A percentile compares a stretch with the other conserved stretches of the same genome.
Evolutionary conservation across 2,797 vertebrate genomes (phyloP).

Genomic region (Anas georgica): DNA sequence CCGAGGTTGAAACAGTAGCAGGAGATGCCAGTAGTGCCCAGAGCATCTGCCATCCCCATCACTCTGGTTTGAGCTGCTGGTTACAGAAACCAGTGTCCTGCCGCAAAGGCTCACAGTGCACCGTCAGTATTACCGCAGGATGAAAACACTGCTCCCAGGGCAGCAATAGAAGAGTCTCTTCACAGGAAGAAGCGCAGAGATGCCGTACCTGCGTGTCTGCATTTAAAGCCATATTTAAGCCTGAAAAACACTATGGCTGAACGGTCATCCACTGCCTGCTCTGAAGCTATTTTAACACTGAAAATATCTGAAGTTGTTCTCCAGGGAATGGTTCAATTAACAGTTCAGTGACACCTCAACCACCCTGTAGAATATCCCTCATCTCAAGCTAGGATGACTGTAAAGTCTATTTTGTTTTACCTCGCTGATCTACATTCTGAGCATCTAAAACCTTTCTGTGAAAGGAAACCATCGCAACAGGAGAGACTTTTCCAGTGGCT

Average conservation of each 20-base stretch:
- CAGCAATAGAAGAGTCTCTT: neutral
- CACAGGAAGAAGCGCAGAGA: neutral
- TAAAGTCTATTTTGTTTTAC: neutral
- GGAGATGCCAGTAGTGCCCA: too few species aligned
- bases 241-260: neutral
- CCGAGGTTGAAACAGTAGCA: too few species aligned
- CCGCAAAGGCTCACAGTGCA: too few species aligned
- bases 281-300: neutral
- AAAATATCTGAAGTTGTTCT: neutral
- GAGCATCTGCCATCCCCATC: neutral
- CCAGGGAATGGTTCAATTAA: neutral
- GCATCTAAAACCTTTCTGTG: neutral
- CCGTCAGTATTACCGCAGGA: too few species aligned
- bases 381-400: neutral
- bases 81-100: too few species aligned
- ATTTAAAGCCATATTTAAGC: neutral
- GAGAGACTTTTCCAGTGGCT: neutral
- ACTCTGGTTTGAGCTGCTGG: too few species aligned
- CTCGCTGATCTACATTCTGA: neutral
- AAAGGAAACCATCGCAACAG: neutral
- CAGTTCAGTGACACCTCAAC: neutral
- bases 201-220: neutral
- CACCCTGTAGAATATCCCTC: fast-evolving
- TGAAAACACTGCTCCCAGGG: neutral
- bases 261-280: neutral